Conservation (phyloP, 2,888 invertebrate species). For the Tetragonisca angustula region DNA sequence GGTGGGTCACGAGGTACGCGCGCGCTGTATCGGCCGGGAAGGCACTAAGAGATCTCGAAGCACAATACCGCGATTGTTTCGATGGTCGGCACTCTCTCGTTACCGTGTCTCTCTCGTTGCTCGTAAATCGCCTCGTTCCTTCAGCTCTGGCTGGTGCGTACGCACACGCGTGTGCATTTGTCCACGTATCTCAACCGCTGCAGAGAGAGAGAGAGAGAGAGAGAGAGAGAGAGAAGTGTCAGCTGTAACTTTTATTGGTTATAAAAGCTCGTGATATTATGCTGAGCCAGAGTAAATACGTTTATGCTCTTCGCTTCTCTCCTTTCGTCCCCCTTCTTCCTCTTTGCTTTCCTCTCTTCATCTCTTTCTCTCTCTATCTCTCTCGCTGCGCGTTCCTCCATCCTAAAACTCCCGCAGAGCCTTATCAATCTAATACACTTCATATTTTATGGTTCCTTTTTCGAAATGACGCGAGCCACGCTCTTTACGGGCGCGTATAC, state of each 20-base stretch:
- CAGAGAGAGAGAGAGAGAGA: background rate
- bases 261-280: constrained; percentile 80
- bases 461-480: constrained; percentile 12
- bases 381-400: background rate
- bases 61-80: constrained; percentile 68
- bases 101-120: constrained; percentile 67
- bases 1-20: constrained; percentile 44
- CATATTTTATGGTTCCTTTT: constrained; percentile 76
- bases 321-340: constrained; percentile 29
- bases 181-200: constrained; percentile 68
- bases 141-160: background rate
- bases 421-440: constrained; percentile 81
- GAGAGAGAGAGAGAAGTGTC: constrained; percentile 77
- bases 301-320: constrained; percentile 68
- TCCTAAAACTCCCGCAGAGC: constrained; percentile 39
- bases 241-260: constrained; percentile 82
- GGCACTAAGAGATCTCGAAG: constrained; percentile 55
- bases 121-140: constrained; percentile 71
- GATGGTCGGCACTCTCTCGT: constrained; percentile 61
- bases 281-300: constrained; percentile 79
- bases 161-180: constrained; percentile 43
- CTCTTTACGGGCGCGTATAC: constrained; percentile 55
- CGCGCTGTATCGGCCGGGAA: constrained; percentile 34
- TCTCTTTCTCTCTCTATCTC: no score
- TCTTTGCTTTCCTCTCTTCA: constrained; percentile 14